Base-by-base conservation (phyloP, 1,140 invertebrate genomes). In the Triops longicaudatus region DNA sequence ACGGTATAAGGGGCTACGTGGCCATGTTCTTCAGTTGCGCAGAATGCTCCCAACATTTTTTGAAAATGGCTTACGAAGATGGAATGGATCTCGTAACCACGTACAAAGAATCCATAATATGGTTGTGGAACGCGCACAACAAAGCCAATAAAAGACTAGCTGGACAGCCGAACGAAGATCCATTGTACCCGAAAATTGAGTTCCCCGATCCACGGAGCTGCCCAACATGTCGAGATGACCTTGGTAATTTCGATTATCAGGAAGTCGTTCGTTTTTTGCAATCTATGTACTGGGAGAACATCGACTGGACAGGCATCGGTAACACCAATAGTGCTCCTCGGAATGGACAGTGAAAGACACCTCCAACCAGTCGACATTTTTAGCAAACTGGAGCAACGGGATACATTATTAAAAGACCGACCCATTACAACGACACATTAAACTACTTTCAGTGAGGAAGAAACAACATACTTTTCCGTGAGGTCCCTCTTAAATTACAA, bases 121-220 rank as follows among this genome's bases (percentile, higher is more conserved):
- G 96, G 95, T 84, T 99, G 1, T 99, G 98, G 98, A 87, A 87
- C 76, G 92, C 94, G 1, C 97, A 99, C 82, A 99, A 99, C 85
- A 89, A 91, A 84, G 96, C 96, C 0, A 99, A 99, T 81, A 85
- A 91, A 79, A 88, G 97, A 79, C 84, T 99, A 17, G 87, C 91
- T 41, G 92, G 93, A 0, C 94, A 98, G 83, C 73, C 85, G 0
- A 95, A 93, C 11, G 96, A 98, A 84, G 98, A 99, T 86, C 95
- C 96, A 0, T 80, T 87, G 76, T 90, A 92, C 84, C 94, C 91
- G 1, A 99, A 99, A 85, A 87, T 92, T 50, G 92, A 96, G 82
- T 99, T 97, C 84, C 98, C 98, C 1, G 85, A 89, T 12, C 79
- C 82, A 11, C 80, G 84, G 1, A 84, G 88, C 76, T 98, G 96